A percentile compares a stretch with the other conserved stretches of the same genome.
phyloP scores from a whole-genome alignment of 2,888 invertebrate genomes.

The Ecliptopera silaceata region DNA sequence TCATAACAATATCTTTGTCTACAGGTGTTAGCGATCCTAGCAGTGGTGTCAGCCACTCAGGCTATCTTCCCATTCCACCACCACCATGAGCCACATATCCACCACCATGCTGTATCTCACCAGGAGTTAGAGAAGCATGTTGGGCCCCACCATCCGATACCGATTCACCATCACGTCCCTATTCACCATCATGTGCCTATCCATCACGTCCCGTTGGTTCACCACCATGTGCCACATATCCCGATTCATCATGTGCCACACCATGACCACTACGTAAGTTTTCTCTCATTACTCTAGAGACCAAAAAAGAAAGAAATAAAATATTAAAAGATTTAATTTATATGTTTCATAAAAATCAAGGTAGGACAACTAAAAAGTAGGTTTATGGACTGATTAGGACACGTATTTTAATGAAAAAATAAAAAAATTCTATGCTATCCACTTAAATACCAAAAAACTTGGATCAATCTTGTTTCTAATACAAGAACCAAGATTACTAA shows the following conservation, averaged over 20 bases:
- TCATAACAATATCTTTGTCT: not conserved
- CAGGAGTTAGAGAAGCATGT: constrained; percentile 70
- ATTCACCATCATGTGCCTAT: constrained; percentile 51
- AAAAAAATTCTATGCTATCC: too few species aligned
- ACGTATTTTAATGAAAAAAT: too few species aligned
- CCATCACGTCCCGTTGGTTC: constrained; percentile 45
- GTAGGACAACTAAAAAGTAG: too few species aligned
- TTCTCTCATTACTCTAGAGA: too few species aligned
- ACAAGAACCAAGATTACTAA: too few species aligned
- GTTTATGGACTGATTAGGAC: too few species aligned
- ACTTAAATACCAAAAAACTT: too few species aligned
- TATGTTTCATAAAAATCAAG: too few species aligned
- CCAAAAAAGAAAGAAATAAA: too few species aligned
- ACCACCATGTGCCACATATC: constrained; percentile 43
- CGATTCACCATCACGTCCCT: constrained; percentile 51
- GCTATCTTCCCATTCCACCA: constrained; percentile 68
- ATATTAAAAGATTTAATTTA: too few species aligned
- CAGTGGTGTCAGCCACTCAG: constrained; percentile 62
- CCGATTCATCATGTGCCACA: constrained; percentile 48
- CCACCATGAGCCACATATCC: constrained; percentile 53
- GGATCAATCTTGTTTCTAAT: too few species aligned
- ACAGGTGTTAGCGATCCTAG: constrained; percentile 60
- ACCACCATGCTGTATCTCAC: constrained; percentile 69
- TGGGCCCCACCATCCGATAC: constrained; percentile 61
- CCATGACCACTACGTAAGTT: constrained; percentile 74